Evolutionary conservation across 2,888 invertebrate genomes (phyloP).

Genomic region (Deladenus siricidicola): DNA sequence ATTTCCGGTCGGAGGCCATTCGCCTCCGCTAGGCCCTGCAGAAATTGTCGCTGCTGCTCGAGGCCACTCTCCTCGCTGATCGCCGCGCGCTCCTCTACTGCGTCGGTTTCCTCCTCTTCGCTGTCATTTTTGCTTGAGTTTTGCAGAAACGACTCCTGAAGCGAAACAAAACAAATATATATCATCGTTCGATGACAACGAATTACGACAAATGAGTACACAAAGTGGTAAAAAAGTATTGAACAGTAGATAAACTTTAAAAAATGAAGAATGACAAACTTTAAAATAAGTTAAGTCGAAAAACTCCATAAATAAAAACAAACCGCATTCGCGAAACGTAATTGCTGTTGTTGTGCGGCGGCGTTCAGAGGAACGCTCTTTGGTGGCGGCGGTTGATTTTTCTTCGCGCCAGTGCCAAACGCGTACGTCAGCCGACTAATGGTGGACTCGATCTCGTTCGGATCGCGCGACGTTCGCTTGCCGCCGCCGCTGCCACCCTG

Average conservation of each 20-base stretch:
- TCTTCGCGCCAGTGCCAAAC: neutral
- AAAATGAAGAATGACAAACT: no score
- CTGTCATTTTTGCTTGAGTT: neutral
- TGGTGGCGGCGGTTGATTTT: neutral
- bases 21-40: neutral
- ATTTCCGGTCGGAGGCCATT: neutral
- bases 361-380: no score
- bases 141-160: no score
- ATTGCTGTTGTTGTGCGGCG: no score
- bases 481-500: neutral
- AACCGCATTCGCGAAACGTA: no score
- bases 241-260: no score
- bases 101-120: neutral
- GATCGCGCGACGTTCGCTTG: neutral
- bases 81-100: neutral
- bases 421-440: neutral
- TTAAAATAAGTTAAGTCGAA: no score
- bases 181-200: no score
- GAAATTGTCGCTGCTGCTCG: neutral
- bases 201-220: no score
- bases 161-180: no score
- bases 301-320: no score
- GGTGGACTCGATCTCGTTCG: neutral
- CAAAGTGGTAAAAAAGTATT: no score
- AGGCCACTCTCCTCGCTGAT: neutral